Percentiles rank a stretch among this genome's conserved stretches.
Evolutionary conservation across 2,888 invertebrate genomes (phyloP).

Genomic region (Agrotis segetum): DNA sequence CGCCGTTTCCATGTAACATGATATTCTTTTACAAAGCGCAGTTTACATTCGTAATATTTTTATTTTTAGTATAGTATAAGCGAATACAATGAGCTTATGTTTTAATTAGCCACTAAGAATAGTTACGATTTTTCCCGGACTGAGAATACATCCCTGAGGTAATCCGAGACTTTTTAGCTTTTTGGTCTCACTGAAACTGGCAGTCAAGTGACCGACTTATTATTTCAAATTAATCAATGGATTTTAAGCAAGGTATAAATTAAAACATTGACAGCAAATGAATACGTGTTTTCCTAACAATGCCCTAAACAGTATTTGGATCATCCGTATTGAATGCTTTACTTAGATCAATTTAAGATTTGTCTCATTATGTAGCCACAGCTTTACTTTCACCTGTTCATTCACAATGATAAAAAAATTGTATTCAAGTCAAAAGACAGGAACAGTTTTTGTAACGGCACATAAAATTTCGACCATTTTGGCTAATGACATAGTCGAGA

Average conservation of each 20-base stretch:
- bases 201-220: not conserved
- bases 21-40: conserved; percentile 25
- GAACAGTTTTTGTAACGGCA: conserved; percentile 73
- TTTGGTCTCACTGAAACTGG: not conserved
- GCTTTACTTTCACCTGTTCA: conserved; percentile 61
- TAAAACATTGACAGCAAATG: not conserved
- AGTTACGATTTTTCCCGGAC: not conserved
- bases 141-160: conserved; percentile 12
- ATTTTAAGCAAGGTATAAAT: not conserved
- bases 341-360: not conserved
- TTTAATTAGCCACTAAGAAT: not conserved
- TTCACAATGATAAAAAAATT: conserved; percentile 53
- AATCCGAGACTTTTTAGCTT: not conserved
- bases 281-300: not conserved
- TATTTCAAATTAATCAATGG: not conserved
- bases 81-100: not conserved
- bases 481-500: conserved; percentile 68
- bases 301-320: not conserved
- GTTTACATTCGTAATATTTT: conserved; percentile 17
- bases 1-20: conserved; percentile 25
- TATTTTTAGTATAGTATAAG: not conserved
- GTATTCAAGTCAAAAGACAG: conserved; percentile 57
- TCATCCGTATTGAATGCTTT: conserved; percentile 4
- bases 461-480: conserved; percentile 68
- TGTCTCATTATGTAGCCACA: conserved; percentile 27